These are phyloP conservation scores for Lasiurus cinereus DNA, from an alignment of 2,113 vertebrate species.

Conservation along the genomic window DNA sequence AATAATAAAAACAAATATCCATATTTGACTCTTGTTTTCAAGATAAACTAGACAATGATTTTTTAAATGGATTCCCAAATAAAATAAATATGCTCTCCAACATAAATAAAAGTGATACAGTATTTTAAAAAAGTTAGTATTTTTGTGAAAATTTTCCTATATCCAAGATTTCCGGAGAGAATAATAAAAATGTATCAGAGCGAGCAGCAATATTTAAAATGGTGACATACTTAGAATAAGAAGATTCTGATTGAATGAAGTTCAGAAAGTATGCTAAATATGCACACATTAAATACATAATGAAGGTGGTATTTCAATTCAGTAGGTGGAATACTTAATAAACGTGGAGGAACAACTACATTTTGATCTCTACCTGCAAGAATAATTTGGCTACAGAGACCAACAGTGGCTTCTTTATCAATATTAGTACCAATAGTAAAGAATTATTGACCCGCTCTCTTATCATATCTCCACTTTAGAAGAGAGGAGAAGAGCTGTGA, in stretches of 20 bases:
- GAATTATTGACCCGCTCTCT: constrained; percentile 80
- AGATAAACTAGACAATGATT: not conserved
- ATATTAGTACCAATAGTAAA: constrained; percentile 70
- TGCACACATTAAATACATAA: not conserved
- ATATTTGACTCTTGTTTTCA: not conserved
- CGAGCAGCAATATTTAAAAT: not conserved
- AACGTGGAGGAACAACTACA: not conserved
- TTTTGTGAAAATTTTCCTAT: not conserved
- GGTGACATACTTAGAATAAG: not conserved
- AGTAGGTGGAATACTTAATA: not conserved
- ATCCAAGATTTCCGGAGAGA: not conserved
- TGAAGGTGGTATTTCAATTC: not conserved
- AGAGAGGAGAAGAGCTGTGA: constrained; percentile 81
- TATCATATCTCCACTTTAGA: constrained; percentile 78
- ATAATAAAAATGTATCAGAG: not conserved
- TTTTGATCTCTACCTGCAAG: constrained; percentile 34
- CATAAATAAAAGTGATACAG: not conserved
- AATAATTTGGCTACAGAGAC: constrained; percentile 63
- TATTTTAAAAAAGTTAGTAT: not conserved
- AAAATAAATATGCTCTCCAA: not conserved
- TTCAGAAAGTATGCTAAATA: not conserved
- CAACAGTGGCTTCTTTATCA: constrained; percentile 73
- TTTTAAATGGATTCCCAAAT: not conserved
- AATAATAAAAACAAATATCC: not conserved
- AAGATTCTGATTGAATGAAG: not conserved